These are phyloP conservation scores for Sebastiscus tertius DNA, from an alignment of 2,797 vertebrate genomes.

Conservation along the genomic window DNA sequence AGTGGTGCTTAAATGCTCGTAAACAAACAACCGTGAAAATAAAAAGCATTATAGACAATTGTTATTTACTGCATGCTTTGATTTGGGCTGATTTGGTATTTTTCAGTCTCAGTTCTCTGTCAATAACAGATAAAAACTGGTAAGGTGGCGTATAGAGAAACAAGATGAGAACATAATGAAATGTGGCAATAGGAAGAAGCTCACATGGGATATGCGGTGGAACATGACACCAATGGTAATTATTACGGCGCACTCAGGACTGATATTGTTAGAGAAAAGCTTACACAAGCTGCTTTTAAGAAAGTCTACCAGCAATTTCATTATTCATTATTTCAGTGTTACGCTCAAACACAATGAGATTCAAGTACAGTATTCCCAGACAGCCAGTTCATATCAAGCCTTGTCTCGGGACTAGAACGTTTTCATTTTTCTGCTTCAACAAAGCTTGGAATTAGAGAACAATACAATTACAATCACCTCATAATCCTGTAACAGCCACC, in stretches of 20 bases:
- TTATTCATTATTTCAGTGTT: conserved; percentile 47
- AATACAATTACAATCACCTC: conserved; percentile 37
- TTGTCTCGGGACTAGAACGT: conserved; percentile 6
- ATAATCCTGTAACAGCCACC: conserved; percentile 41
- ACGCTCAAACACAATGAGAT: conserved; percentile 20
- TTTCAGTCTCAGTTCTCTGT: not conserved
- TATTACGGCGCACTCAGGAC: conserved; percentile 43
- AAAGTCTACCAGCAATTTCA: conserved; percentile 21
- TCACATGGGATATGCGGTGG: conserved; percentile 14
- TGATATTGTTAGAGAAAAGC: conserved; percentile 31
- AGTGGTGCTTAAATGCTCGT: not conserved
- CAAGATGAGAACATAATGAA: conserved; percentile 45
- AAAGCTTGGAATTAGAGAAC: conserved; percentile 52
- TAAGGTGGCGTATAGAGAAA: not conserved
- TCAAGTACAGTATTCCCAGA: conserved; percentile 46
- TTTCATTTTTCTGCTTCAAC: conserved; percentile 55
- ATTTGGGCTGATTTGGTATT: conserved; percentile 18
- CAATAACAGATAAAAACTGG: conserved; percentile 19
- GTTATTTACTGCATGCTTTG: conserved; percentile 14
- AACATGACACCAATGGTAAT: conserved; percentile 47
- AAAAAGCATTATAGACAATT: not conserved
- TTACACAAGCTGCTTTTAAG: conserved; percentile 44
- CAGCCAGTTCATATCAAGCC: conserved; percentile 35
- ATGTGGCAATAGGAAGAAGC: conserved; percentile 29
- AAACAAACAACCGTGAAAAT: conserved; percentile 17